Conservation (phyloP, 2,113 vertebrate genomes). For the Vulpes vulpes region DNA sequence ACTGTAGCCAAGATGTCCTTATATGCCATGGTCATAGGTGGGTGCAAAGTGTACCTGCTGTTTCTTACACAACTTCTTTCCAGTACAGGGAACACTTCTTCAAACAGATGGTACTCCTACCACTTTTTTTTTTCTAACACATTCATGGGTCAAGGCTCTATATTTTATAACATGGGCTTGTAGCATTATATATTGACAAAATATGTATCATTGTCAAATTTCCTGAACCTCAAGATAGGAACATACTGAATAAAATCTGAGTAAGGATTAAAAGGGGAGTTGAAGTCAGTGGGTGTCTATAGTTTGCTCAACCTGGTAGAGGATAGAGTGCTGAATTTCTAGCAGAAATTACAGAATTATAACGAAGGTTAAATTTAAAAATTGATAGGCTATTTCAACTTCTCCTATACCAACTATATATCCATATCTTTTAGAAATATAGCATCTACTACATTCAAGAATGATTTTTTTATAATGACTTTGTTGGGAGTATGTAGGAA, state of each 20-base stretch:
- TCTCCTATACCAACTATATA: background rate
- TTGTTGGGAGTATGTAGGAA: background rate
- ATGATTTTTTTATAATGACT: background rate
- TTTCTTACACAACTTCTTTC: background rate
- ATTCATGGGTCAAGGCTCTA: background rate
- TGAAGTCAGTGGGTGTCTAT: background rate
- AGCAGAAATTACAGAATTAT: background rate
- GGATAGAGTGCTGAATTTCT: background rate
- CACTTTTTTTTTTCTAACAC: background rate
- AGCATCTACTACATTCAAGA: background rate
- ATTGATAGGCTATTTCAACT: background rate
- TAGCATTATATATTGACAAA: background rate
- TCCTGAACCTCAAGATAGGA: background rate
- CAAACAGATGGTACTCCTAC: background rate
- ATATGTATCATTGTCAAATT: background rate
- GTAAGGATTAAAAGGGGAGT: background rate
- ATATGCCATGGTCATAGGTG: background rate
- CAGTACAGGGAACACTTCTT: background rate
- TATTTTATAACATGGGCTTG: background rate
- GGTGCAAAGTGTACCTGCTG: background rate
- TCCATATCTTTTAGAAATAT: background rate
- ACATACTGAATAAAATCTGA: background rate
- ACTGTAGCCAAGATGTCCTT: background rate
- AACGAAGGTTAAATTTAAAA: background rate
- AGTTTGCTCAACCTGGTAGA: background rate